A percentile compares a stretch with the other conserved stretches of the same genome.
Conservation (phyloP, 2,888 invertebrate species). For the Tribolium freemani region DNA sequence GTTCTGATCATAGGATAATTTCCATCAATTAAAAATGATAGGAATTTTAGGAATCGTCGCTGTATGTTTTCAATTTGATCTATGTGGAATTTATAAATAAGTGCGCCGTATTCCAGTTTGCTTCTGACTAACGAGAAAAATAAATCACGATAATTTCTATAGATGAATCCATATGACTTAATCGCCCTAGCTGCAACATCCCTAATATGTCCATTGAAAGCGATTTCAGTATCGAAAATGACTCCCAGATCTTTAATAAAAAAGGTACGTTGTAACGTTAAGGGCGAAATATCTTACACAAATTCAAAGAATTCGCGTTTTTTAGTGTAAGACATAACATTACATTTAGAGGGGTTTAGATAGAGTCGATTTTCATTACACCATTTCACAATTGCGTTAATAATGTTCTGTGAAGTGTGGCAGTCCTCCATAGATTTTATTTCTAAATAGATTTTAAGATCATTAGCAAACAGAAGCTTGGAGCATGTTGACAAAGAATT, state of each 20-base stretch:
- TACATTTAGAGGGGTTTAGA: not conserved
- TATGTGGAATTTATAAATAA: not conserved
- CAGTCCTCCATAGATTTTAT: too few species aligned
- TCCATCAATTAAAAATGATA: too few species aligned
- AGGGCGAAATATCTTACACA: not conserved
- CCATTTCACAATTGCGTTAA: not conserved
- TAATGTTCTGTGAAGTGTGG: not conserved
- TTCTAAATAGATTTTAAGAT: too few species aligned
- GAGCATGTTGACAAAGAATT: too few species aligned
- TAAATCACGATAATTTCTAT: not conserved
- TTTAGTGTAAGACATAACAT: not conserved
- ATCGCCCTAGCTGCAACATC: not conserved
- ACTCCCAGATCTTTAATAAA: not conserved
- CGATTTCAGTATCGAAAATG: not conserved
- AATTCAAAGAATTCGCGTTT: not conserved
- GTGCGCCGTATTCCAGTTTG: slow-evolving; percentile 2
- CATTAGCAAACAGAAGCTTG: too few species aligned
- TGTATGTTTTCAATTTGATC: too few species aligned
- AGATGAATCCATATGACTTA: not conserved
- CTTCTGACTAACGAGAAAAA: too few species aligned
- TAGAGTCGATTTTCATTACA: not conserved
- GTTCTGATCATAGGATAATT: too few species aligned
- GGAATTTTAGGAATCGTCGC: too few species aligned
- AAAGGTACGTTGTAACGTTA: not conserved
- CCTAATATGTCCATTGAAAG: too few species aligned